phyloP scores from a whole-genome alignment of 2,888 invertebrate genomes.

The Rhagophthalmus giganteus region DNA sequence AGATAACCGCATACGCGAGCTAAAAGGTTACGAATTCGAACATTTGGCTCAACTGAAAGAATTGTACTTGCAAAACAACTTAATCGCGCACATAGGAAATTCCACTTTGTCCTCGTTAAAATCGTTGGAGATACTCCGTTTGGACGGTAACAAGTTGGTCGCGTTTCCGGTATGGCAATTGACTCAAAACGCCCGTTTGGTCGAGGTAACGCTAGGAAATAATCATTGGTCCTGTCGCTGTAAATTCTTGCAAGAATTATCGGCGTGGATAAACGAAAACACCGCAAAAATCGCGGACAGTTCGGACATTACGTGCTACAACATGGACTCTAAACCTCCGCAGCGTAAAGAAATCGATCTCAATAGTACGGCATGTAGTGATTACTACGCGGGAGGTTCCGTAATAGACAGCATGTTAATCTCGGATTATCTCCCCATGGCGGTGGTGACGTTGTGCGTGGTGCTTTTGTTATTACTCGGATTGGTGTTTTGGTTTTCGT shows the following conservation, averaged over 20 bases:
- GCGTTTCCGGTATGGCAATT: conserved; percentile 81
- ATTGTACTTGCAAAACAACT: conserved; percentile 83
- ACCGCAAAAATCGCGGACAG: conserved; percentile 78
- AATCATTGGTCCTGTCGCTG: conserved; percentile 92
- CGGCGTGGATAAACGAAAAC: conserved; percentile 80
- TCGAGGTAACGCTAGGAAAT: conserved; percentile 76
- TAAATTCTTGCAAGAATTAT: conserved; percentile 82
- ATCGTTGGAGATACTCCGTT: conserved; percentile 75
- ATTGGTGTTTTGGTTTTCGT: conserved; percentile 78
- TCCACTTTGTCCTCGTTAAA: conserved; percentile 76
- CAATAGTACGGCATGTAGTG: conserved; percentile 84
- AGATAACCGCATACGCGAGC: conserved; percentile 76
- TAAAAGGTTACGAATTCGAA: conserved; percentile 85
- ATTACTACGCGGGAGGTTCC: conserved; percentile 81
- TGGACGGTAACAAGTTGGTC: conserved; percentile 83
- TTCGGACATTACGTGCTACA: conserved; percentile 80
- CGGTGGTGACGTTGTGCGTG: conserved; percentile 77
- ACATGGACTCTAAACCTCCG: conserved; percentile 72
- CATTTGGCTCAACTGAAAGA: conserved; percentile 77
- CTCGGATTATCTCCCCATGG: conserved; percentile 82
- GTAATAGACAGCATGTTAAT: conserved; percentile 81
- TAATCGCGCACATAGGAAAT: conserved; percentile 77
- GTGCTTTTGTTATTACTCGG: conserved; percentile 76
- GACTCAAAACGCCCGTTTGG: conserved; percentile 67
- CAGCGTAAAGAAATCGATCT: conserved; percentile 80